phyloP scores from a whole-genome alignment of 1,140 invertebrate genomes.

The Odontomachus brunneus region DNA sequence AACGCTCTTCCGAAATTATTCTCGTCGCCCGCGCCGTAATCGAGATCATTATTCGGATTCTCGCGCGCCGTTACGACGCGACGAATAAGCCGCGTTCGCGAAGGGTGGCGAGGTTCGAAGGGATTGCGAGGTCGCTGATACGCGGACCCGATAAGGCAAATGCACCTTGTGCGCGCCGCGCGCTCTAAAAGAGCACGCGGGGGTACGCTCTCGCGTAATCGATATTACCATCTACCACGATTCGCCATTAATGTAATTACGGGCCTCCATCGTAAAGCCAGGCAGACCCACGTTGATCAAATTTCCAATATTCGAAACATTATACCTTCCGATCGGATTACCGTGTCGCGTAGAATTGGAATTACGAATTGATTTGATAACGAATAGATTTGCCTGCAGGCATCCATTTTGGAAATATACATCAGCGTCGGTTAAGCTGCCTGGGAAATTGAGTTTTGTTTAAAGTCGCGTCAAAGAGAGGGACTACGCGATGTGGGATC shows the following conservation, averaged over 20 bases:
- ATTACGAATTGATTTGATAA: slow-evolving; percentile 61
- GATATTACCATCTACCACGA: slow-evolving; percentile 58
- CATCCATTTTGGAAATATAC: slow-evolving; percentile 49
- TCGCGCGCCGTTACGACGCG: background rate
- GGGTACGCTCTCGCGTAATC: slow-evolving; percentile 32
- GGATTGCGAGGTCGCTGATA: slow-evolving; percentile 5
- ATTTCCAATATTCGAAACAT: slow-evolving; percentile 63
- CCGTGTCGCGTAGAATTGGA: slow-evolving; percentile 59
- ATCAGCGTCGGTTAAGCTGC: slow-evolving; percentile 25
- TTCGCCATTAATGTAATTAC: slow-evolving; percentile 62
- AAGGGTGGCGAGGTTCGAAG: background rate
- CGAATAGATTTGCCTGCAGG: slow-evolving; percentile 47
- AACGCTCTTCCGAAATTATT: slow-evolving; percentile 1
- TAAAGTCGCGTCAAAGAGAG: slow-evolving; percentile 40
- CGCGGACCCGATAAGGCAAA: slow-evolving; percentile 16
- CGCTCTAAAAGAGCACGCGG: slow-evolving; percentile 40
- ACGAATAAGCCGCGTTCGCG: background rate
- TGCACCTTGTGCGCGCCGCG: background rate
- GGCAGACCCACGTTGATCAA: slow-evolving; percentile 57
- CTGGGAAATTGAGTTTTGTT: slow-evolving; percentile 36
- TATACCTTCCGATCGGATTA: slow-evolving; percentile 62
- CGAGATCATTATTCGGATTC: background rate
- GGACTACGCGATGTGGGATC: background rate
- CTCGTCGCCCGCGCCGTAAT: background rate
- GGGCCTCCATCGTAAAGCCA: slow-evolving; percentile 57